Evolutionary conservation across 2,113 vertebrate genomes (phyloP).

Genomic region (Aegypius monachus): DNA sequence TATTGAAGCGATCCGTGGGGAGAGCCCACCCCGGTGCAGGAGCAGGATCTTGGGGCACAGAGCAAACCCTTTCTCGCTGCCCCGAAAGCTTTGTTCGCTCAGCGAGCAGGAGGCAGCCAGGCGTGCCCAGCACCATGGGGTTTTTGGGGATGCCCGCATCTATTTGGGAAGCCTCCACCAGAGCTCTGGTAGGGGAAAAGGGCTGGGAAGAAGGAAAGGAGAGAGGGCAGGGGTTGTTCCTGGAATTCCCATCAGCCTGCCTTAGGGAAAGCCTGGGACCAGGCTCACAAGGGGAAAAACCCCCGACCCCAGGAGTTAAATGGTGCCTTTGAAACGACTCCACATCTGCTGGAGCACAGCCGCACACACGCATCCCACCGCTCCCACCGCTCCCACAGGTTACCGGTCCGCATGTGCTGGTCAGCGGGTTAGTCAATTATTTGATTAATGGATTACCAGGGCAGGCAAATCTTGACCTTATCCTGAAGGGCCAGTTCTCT

Average conservation of each 20-base stretch:
- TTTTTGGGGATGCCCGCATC: background rate
- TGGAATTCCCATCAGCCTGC: background rate
- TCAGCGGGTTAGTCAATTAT: slow-evolving; percentile 59
- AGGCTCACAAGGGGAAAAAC: background rate
- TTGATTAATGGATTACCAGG: slow-evolving; percentile 65
- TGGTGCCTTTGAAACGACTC: background rate
- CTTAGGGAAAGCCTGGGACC: background rate
- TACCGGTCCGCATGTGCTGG: background rate
- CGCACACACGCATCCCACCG: background rate
- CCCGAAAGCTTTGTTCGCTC: background rate
- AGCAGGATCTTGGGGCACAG: background rate
- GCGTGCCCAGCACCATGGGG: fast-evolving
- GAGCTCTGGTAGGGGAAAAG: background rate
- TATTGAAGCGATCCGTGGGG: fast-evolving
- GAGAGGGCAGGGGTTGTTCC: background rate
- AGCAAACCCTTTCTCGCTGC: background rate
- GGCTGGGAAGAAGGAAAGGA: background rate
- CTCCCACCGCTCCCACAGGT: background rate
- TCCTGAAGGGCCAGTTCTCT: fast-evolving
- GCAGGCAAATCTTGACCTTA: background rate
- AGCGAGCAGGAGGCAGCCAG: fast-evolving
- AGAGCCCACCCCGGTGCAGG: fast-evolving
- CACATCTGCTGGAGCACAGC: background rate
- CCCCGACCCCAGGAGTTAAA: background rate
- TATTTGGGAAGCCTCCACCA: background rate